Evolutionary conservation across 2,113 vertebrate species (phyloP).

Genomic region (Oncorhynchus keta): DNA sequence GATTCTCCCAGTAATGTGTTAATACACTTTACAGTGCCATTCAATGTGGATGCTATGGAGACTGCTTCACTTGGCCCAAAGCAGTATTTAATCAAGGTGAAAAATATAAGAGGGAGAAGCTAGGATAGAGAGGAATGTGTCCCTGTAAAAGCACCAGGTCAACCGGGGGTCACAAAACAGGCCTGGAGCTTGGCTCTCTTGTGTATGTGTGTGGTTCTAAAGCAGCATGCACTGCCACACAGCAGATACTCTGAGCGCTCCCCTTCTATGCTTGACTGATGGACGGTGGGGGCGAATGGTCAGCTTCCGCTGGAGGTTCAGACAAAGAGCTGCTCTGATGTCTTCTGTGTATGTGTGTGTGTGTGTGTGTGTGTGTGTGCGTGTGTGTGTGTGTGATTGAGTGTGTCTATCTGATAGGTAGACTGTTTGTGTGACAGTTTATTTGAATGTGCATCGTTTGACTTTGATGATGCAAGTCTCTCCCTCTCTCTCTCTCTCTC

Average conservation of each 20-base stretch:
- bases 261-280: conserved; percentile 58
- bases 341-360: background rate
- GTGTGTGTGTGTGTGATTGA: conserved; percentile 37
- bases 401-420: conserved; percentile 31
- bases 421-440: conserved; percentile 27
- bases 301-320: conserved; percentile 44
- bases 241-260: conserved; percentile 58
- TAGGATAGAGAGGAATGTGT: conserved; percentile 3
- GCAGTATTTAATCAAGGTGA: background rate
- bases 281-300: conserved; percentile 53
- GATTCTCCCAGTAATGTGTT: background rate
- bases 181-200: conserved; percentile 3
- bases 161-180: conserved; percentile 33
- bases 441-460: conserved; percentile 28
- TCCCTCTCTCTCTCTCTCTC: background rate
- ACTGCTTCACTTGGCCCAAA: background rate
- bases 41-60: background rate
- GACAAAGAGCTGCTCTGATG: conserved; percentile 42
- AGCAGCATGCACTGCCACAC: conserved; percentile 49
- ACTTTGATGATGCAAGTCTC: conserved; percentile 13
- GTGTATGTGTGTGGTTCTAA: conserved; percentile 16
- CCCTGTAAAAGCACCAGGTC: conserved; percentile 27
- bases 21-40: background rate
- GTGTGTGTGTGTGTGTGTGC: conserved; percentile 34
- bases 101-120: background rate